Evolutionary conservation across 2,797 vertebrate species (phyloP), one percentile per base, ranked within the genome.

Genomic region (Coregonus ussuriensis): DNA sequence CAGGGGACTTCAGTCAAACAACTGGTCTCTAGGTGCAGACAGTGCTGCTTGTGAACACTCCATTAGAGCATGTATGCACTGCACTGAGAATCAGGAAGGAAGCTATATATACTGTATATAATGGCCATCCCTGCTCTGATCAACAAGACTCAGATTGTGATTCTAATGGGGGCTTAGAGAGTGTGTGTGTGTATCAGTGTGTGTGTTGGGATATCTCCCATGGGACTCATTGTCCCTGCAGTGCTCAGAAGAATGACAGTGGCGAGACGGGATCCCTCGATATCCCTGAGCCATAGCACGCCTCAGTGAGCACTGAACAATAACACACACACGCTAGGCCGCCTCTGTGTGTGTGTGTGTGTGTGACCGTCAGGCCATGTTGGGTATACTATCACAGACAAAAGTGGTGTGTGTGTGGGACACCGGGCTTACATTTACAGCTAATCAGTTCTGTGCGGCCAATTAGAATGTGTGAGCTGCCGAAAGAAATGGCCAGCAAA

Each of bases 171-270:
- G 7, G 2, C 16, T 4, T 56, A 56, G 3, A 54, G 16, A 7
- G 7, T 11, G 9, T 47, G 15, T 54, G 41, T 11, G 37, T 25
- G 25, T 1, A 37, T 37, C 6, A 41, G 37, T 41, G 41, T 47
- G 41, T 47, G 41, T 11, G 41, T 47, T 47, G 41, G 41, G 41
- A 54, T 15, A 59, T 51, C 37, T 74, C 62, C 41, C 35, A 51
- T n/a, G 35, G 14, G 73, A 4, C 35, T 59, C 59, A 31, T 52
- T 74, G 73, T 74, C 37, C 41, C 41, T 47, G 41, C 41, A 47
- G 41, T 47, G 41, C 41, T 37, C 73, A 74, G 73, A 4, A 66
- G 59, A 51, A 62, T 51, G 41, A 74, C 59, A 74, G 62, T 29
- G 25, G n/a, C 37, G 62, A 74, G 41, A 66, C 41, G 37, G 59